These are phyloP conservation scores for Mico argentatus DNA, from an alignment of 2,797 vertebrate genomes.

Conservation along the genomic window DNA sequence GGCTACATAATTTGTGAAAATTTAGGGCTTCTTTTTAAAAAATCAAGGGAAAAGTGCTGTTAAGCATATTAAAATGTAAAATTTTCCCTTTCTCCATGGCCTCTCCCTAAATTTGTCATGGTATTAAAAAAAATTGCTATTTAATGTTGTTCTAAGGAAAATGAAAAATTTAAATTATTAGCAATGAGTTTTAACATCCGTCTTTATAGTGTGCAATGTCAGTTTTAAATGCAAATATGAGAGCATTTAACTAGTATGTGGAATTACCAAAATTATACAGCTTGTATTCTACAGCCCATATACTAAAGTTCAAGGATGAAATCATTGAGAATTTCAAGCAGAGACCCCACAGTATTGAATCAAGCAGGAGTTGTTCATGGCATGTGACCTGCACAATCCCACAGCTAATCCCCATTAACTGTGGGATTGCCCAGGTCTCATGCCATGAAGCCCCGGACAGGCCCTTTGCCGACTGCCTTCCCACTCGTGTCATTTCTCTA, in stretches of 20 bases:
- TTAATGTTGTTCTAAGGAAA: background rate
- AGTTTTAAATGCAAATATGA: background rate
- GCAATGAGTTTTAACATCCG: background rate
- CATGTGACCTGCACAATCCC: too few relatives aligned
- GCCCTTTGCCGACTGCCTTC: background rate
- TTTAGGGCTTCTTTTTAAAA: background rate
- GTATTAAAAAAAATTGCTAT: background rate
- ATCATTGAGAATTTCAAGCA: background rate
- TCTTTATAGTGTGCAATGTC: background rate
- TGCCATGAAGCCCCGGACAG: rapidly evolving
- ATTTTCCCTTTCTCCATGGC: background rate
- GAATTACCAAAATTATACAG: background rate
- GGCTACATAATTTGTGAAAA: background rate
- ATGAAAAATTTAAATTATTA: background rate
- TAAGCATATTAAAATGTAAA: background rate
- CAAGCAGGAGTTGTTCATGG: background rate
- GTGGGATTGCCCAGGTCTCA: background rate
- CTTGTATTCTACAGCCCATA: background rate
- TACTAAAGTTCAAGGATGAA: background rate
- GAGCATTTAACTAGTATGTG: background rate
- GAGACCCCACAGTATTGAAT: background rate
- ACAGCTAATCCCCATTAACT: too few relatives aligned
- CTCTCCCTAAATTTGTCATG: background rate
- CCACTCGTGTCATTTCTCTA: too few relatives aligned
- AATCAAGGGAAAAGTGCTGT: too few relatives aligned